Base-by-base conservation (phyloP, 2,888 invertebrate genomes). In the Rotaria socialis region DNA sequence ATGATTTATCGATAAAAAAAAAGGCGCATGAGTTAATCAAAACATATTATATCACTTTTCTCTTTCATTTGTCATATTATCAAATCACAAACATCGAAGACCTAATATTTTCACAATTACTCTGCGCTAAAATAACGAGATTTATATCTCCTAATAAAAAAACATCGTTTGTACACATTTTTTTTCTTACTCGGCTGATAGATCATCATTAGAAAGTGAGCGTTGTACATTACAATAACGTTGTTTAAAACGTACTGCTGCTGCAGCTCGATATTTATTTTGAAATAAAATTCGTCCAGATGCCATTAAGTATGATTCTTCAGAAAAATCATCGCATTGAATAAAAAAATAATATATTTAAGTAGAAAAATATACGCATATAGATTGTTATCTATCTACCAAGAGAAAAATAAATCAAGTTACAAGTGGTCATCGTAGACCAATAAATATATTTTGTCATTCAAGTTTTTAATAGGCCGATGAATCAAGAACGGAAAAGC, bases 131-230 rank as follows among this genome's bases (percentile, higher is more conserved):
- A 47, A 80, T 19, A 80, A 47, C 22, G 47, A 47, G 43, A 67
- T 67, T 67, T 35, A 35, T 67, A 67, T 67, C 27, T 14, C 35
- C 52, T 67, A 14, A 27, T 24, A 56, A 27, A 67, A 50, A 67
- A 35, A 67, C 35, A 67, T 35, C 16, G 14, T 67, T 41, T 22
- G 11, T 14, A 16, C 14, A 47, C 11, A 35, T 47, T 52, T 52
- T 52, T 52, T 47, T 24, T 47, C 80, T 80, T 80, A 80, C 80
- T 80, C 41, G 43, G 4, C 10, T 80, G 47, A 43, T 43, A 80
- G n/a, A 80, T 80, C 80, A 47, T 80, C 47, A 80, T 80, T 80
- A 10, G 80, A 80, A 43, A 14, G 43, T 80, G 80, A 80, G 47
- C 80, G 80, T n/a, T 24, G 80, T 27, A 16, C 7, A 27, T 67